Conservation (phyloP, 2,113 vertebrate species). For the Callipepla squamata region DNA sequence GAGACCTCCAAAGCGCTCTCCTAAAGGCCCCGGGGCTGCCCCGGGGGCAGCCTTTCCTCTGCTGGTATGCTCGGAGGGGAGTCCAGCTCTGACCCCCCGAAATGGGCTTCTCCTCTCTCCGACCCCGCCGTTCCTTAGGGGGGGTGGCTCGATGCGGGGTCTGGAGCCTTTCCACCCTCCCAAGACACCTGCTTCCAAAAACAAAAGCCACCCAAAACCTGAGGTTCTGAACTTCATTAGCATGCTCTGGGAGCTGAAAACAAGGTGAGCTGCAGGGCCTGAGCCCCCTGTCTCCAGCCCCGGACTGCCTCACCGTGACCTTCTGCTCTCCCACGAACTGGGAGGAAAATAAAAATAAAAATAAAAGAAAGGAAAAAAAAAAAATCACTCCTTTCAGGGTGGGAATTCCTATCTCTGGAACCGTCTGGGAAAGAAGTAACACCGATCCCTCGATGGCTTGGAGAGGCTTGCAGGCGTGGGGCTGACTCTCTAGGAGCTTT, state of each 20-base stretch:
- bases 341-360: background rate
- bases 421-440: background rate
- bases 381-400: background rate
- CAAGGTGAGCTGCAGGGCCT: background rate
- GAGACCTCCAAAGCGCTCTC: background rate
- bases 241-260: background rate
- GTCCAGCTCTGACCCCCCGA: background rate
- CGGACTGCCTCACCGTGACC: background rate
- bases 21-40: background rate
- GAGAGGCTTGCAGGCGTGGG: background rate
- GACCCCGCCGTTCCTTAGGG: background rate
- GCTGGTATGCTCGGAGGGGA: background rate
- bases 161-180: background rate
- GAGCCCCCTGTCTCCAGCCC: background rate
- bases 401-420: background rate
- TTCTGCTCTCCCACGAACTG: background rate
- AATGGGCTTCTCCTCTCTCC: background rate
- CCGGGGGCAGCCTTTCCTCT: background rate
- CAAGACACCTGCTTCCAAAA: conserved; percentile 65
- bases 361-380: background rate
- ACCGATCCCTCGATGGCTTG: background rate
- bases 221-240: background rate
- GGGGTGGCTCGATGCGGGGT: background rate
- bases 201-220: background rate
- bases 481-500: background rate